Percentiles rank a stretch among this genome's conserved stretches.
phyloP scores from a whole-genome alignment of 2,797 vertebrate species.

The Hippoglossus hippoglossus region DNA sequence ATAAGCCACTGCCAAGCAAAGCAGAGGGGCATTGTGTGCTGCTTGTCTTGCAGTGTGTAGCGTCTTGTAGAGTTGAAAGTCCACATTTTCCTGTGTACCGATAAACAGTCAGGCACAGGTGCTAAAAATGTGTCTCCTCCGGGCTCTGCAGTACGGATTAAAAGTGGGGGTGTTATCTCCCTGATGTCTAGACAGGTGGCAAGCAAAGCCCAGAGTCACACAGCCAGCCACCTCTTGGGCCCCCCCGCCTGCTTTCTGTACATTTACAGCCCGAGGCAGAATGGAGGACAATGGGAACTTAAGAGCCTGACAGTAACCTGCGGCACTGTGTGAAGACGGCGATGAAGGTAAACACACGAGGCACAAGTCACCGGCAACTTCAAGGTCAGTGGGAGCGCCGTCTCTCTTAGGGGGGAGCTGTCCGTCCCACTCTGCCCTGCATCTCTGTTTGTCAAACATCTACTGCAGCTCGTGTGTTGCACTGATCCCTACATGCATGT shows the following conservation, averaged over 20 bases:
- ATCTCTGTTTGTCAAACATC: slow-evolving; percentile 57
- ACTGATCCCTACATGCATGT: slow-evolving; percentile 53
- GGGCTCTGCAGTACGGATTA: slow-evolving; percentile 62
- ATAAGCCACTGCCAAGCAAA: slow-evolving; percentile 30
- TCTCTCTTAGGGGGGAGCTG: slow-evolving; percentile 54
- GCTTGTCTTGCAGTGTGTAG: slow-evolving; percentile 46
- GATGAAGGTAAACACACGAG: slow-evolving; percentile 40
- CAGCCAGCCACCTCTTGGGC: slow-evolving; percentile 45
- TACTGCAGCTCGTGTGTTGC: slow-evolving; percentile 39
- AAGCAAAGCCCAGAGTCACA: slow-evolving; percentile 56
- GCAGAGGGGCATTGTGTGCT: slow-evolving; percentile 34
- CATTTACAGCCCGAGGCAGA: slow-evolving; percentile 53
- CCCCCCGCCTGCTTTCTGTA: slow-evolving; percentile 45
- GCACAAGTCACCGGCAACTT: slow-evolving; percentile 41
- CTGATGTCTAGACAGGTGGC: slow-evolving; percentile 79
- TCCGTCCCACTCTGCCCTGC: slow-evolving; percentile 39
- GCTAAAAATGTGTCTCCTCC: slow-evolving; percentile 64
- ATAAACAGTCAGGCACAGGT: slow-evolving; percentile 54
- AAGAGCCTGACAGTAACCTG: slow-evolving; percentile 63
- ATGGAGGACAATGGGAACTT: slow-evolving; percentile 70
- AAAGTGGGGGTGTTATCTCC: slow-evolving; percentile 71
- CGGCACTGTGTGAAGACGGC: slow-evolving; percentile 46
- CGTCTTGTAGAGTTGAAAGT: slow-evolving; percentile 40
- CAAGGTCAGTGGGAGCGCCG: slow-evolving; percentile 65
- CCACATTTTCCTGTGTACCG: slow-evolving; percentile 43